phyloP scores from a whole-genome alignment of 2,797 vertebrate genomes.

The Scleropages formosus region DNA sequence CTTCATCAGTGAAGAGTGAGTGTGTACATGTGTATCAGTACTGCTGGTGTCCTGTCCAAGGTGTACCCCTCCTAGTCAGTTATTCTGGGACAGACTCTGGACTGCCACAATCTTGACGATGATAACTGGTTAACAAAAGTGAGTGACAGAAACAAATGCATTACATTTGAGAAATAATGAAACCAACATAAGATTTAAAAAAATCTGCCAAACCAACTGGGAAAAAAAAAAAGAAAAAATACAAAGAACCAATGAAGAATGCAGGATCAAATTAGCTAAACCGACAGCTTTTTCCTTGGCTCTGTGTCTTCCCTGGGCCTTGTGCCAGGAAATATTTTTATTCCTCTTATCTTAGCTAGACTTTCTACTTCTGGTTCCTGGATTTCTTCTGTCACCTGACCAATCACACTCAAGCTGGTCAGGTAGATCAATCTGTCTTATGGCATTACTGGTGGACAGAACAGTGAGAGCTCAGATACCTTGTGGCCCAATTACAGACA shows the following conservation, averaged over 20 bases:
- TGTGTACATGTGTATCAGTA: no score
- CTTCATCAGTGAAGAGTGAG: no score
- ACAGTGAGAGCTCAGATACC: not conserved
- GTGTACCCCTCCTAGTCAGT: no score
- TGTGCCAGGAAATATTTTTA: constrained; percentile 1
- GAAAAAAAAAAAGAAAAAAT: not conserved
- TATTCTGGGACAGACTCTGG: no score
- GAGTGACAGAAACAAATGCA: no score
- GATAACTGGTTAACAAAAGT: no score
- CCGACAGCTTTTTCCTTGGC: constrained; percentile 6
- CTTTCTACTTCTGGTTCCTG: not conserved
- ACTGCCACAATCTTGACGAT: no score
- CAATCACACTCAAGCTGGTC: not conserved
- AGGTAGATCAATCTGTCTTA: not conserved
- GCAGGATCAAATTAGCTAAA: not conserved
- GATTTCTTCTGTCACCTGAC: constrained; percentile 18
- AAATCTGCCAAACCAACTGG: constrained; percentile 12
- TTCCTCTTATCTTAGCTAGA: constrained; percentile 1
- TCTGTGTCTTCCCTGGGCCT: constrained; percentile 4
- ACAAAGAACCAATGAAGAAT: not conserved
- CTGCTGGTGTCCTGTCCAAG: no score
- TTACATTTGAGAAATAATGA: not conserved
- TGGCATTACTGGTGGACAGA: not conserved
- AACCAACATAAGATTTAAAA: no score
- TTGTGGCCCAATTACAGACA: not conserved